Percentiles rank a stretch among this genome's conserved stretches.
Evolutionary conservation across 2,113 vertebrate species (phyloP).

Genomic region (Paraplagusia blochii): DNA sequence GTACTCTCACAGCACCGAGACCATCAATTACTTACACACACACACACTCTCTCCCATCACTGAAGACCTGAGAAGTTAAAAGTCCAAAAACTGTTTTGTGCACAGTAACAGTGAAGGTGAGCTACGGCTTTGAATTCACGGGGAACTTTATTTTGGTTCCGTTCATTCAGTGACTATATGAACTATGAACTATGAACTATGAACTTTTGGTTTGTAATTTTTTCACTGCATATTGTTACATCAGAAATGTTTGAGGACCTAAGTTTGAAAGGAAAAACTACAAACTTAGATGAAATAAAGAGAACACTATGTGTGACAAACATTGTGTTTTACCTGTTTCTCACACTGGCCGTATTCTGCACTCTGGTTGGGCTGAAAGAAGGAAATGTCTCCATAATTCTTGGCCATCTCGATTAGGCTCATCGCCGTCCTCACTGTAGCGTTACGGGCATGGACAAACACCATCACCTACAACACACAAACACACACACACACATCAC

Average conservation of each 20-base stretch:
- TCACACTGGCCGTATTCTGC: conserved; percentile 92
- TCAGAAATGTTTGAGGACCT: no score
- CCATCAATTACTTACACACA: conserved; percentile 56
- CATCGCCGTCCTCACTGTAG: conserved; percentile 94
- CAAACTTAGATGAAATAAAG: no score
- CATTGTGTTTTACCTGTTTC: conserved; percentile 81
- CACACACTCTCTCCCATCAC: conserved; percentile 7
- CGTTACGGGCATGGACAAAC: conserved; percentile 96
- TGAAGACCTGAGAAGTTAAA: not conserved
- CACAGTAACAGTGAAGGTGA: not conserved
- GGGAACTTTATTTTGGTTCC: not conserved
- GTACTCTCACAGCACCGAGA: conserved; percentile 46
- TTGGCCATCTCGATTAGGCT: conserved; percentile 92
- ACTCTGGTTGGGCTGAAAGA: conserved; percentile 85
- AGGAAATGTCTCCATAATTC: conserved; percentile 85
- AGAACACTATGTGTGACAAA: not conserved
- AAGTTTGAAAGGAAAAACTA: no score
- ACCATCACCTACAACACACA: conserved; percentile 89
- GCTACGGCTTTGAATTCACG: not conserved
- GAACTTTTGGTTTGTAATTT: no score
- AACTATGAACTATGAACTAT: no score
- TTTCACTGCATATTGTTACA: no score
- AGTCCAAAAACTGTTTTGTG: not conserved
- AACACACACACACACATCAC: not conserved
- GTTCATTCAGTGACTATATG: not conserved